phyloP scores from a whole-genome alignment of 1,140 invertebrate species.

The Olivierus martensii region DNA sequence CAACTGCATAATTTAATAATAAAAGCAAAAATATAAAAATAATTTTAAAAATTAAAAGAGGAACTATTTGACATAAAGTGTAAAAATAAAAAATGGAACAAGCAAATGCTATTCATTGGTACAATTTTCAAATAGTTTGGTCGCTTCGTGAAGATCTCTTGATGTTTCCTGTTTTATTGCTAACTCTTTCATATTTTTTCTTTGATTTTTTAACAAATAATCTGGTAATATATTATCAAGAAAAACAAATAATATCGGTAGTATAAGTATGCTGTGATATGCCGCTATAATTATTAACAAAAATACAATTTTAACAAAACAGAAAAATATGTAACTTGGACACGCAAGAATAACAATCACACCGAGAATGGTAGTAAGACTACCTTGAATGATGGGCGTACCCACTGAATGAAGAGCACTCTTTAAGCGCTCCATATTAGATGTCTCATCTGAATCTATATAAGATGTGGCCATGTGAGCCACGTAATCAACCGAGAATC shows the following conservation, averaged over 20 bases:
- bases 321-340: constrained; percentile 87
- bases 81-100: too few relatives aligned
- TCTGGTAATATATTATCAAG: background rate
- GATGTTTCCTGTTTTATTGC: too few relatives aligned
- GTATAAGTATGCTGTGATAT: constrained; percentile 75
- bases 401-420: constrained; percentile 79
- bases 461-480: constrained; percentile 94
- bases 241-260: constrained; percentile 78
- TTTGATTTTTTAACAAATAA: too few relatives aligned
- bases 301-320: constrained; percentile 97
- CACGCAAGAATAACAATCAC: constrained; percentile 71
- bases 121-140: too few relatives aligned
- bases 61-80: too few relatives aligned
- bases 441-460: constrained; percentile 51
- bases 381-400: constrained; percentile 84
- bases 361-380: constrained; percentile 79
- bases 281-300: constrained; percentile 87
- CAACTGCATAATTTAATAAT: too few relatives aligned
- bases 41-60: too few relatives aligned
- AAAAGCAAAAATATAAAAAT: too few relatives aligned
- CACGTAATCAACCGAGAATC: constrained; percentile 93
- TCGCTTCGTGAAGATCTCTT: too few relatives aligned
- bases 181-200: too few relatives aligned
- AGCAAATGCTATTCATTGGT: too few relatives aligned
- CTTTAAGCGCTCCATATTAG: constrained; percentile 48